Conservation (phyloP, 2,113 vertebrate genomes). For the Stictonetta naevosa region DNA sequence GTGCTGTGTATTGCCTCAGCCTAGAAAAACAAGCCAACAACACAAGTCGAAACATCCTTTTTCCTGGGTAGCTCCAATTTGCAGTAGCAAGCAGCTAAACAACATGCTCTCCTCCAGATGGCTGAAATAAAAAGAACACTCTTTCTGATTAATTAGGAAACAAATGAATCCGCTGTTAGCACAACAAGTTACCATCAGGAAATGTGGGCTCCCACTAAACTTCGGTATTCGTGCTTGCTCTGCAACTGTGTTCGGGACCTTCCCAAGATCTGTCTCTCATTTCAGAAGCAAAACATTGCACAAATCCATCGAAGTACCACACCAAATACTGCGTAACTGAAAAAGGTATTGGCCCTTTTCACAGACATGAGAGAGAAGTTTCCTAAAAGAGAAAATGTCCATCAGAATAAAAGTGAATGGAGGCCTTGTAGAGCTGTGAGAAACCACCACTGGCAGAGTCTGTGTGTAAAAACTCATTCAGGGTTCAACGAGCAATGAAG, state of each 20-base stretch:
- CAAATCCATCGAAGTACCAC: background rate
- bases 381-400: background rate
- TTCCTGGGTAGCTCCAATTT: slow-evolving; percentile 65
- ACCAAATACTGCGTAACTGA: background rate
- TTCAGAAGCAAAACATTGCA: background rate
- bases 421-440: background rate
- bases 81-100: slow-evolving; percentile 72
- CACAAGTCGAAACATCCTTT: slow-evolving; percentile 71
- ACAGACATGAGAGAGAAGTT: background rate
- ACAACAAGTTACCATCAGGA: slow-evolving; percentile 71
- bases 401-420: background rate
- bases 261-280: background rate
- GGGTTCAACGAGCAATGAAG: background rate
- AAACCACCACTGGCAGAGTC: background rate
- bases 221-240: background rate
- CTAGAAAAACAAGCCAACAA: slow-evolving; percentile 69
- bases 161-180: slow-evolving; percentile 76
- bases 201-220: slow-evolving; percentile 48
- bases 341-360: background rate
- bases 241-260: background rate
- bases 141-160: slow-evolving; percentile 76
- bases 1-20: slow-evolving; percentile 44
- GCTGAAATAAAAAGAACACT: slow-evolving; percentile 77
- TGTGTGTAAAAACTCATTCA: rapidly evolving
- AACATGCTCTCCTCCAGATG: slow-evolving; percentile 76